These are phyloP conservation scores for Falco berigora DNA, from an alignment of 2,797 vertebrate genomes.

Conservation along the genomic window DNA sequence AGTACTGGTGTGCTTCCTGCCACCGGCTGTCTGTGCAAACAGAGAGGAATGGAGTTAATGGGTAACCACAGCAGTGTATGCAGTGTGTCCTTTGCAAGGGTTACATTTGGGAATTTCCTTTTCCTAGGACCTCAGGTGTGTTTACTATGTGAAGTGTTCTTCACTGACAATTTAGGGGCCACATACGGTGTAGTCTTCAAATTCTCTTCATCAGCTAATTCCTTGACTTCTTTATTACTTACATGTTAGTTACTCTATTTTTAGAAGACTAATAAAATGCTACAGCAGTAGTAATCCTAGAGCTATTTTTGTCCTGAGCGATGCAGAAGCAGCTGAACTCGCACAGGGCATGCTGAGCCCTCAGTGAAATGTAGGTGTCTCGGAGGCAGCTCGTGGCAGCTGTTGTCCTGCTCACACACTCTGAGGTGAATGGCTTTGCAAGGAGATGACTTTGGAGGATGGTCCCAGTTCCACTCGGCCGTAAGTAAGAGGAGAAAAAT, in stretches of 20 bases:
- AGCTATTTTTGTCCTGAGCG: background rate
- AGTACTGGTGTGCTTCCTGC: background rate
- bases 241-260: background rate
- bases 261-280: background rate
- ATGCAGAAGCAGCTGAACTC: background rate
- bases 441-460: background rate
- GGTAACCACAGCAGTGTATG: background rate
- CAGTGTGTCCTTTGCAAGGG: background rate
- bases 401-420: background rate
- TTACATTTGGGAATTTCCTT: constrained; percentile 1
- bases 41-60: constrained; percentile 24
- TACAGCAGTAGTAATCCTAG: background rate
- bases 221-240: background rate
- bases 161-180: background rate
- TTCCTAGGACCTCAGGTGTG: background rate
- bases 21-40: background rate
- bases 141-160: background rate
- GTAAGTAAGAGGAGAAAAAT: background rate
- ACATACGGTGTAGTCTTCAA: background rate
- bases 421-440: background rate
- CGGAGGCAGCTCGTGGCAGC: background rate
- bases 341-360: background rate
- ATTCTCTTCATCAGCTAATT: background rate
- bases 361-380: background rate
- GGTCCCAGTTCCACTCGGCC: background rate